Base-by-base conservation (phyloP, 1,140 invertebrate species). In the Drosophila subobscura region DNA sequence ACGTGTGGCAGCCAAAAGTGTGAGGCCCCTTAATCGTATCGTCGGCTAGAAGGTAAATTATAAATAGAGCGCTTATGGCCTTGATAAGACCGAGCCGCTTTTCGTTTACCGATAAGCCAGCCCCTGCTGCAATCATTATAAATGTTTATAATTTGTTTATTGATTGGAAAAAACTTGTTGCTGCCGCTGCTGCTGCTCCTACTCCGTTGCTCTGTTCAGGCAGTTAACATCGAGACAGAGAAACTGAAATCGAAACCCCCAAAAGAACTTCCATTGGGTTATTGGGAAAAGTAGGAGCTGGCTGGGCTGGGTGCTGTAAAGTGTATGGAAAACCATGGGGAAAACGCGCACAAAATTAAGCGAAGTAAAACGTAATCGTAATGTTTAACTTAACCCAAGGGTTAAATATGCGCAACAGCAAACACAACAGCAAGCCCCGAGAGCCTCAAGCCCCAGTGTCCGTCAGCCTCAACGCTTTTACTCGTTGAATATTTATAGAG, bases 351-450 rank as follows among this genome's bases (percentile, higher is more conserved):
- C 63, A 85, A 86, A 72, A 72, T 71, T 8, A 81, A 81, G 72
- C 79, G 53, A 61, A 76, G 53, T 70, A 60, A 88, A 83, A 60
- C 71, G 71, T 78, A 88, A 81, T 67, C 78, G 78, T 76, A 86
- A 78, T 81, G 81, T 63, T 88, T 86, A 86, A 83, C 83, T 86
- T 88, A 86, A 86, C 81, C 83, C 83, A 72, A 72, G 78, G 81
- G 81, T 86, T 86, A 86, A 86, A 78, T 65, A 86, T 86, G 81
- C 81, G 81, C 80, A 84, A 85, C 74, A 68, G 79, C 76, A 85
- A 79, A 64, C 52, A 56, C 72, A 65, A 60, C 50, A 49, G 37
- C 27, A 54, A 37, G 33, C 65, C 14, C 49, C 16, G 23, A n/a
- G 72, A 56, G 76, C 71, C 72, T 79, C 76, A 46, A 66, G 57